Evolutionary conservation across 2,888 invertebrate genomes (phyloP), one percentile per base, ranked within the genome.

Genomic region (Sarcophaga variegata): DNA sequence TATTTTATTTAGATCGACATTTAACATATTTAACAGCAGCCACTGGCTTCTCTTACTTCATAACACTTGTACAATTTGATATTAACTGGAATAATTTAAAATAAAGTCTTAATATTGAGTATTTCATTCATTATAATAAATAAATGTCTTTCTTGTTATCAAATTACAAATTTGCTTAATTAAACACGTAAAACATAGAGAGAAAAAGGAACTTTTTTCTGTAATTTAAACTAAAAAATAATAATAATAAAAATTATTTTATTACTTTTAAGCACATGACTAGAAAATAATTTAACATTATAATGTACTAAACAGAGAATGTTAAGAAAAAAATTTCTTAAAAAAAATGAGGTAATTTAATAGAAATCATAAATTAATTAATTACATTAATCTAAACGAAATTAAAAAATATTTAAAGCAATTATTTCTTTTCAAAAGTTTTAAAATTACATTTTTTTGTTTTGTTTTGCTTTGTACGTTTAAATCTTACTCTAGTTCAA

Each of bases 11-110:
- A 78, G 90, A 92, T 81, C 89, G 90, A 0, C 89, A 90, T 5
- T 88, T 91, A 75, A 89, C 91, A 17, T 91, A 89, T 77, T 71
- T 91, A 4, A 91, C 90, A 22, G 90, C 91, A 6, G 90, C 90
- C 22, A 90, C 91, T 5, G 91, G 89, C 20, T 90, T 91, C 54
- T 89, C 90, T 45, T 91, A 91, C 60, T 91, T 92, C 77, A 91
- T 91, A 62, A 91, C 91, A 14, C 88, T 92, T 25, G 90, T 91
- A n/a, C 91, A 91, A 64, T 91, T 91, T 71, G 90, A 91, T 83
- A 66, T 89, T 67, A 88, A 87, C 76, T 81, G 84, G 79, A 86
- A 72, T 81, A 81, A 64, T 64, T 83, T 78, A 25, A 83, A 83
- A 72, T 78, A 77, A 69, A 45, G 45, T 64, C 14, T 25, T 54